phyloP scores from a whole-genome alignment of 1,140 invertebrate species.

The Orius laevigatus region DNA sequence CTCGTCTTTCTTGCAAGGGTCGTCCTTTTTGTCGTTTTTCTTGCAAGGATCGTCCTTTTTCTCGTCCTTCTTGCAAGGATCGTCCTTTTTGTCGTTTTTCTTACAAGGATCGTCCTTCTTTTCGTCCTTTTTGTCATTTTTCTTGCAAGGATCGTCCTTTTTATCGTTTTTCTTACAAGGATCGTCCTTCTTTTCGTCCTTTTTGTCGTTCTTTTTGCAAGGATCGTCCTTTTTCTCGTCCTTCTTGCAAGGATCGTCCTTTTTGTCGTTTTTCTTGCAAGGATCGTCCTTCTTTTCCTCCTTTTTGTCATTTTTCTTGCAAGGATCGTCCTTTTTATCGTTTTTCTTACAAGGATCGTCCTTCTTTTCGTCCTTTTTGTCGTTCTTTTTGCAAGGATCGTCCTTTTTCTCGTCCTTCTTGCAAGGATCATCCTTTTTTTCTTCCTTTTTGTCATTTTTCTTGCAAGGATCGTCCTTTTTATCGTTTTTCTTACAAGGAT shows the following conservation, averaged over 20 bases:
- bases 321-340: neutral
- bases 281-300: slow-evolving; percentile 5
- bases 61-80: slow-evolving; percentile 3
- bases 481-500: slow-evolving; percentile 1
- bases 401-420: slow-evolving; percentile 9
- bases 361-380: neutral
- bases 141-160: slow-evolving; percentile 2
- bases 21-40: slow-evolving; percentile 1
- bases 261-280: slow-evolving; percentile 8
- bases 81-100: slow-evolving; percentile 3
- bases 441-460: neutral
- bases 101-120: neutral
- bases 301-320: neutral
- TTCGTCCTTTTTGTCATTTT: neutral
- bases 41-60: slow-evolving; percentile 1
- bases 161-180: slow-evolving; percentile 7
- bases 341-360: slow-evolving; percentile 8
- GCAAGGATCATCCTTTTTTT: slow-evolving; percentile 12
- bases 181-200: slow-evolving; percentile 7
- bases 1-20: slow-evolving; percentile 8
- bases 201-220: slow-evolving; percentile 8
- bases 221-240: slow-evolving; percentile 7
- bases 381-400: slow-evolving; percentile 1
- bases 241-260: slow-evolving; percentile 8
- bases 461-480: neutral